Evolutionary conservation across 2,797 vertebrate genomes (phyloP).

Genomic region (Coreius guichenoti): DNA sequence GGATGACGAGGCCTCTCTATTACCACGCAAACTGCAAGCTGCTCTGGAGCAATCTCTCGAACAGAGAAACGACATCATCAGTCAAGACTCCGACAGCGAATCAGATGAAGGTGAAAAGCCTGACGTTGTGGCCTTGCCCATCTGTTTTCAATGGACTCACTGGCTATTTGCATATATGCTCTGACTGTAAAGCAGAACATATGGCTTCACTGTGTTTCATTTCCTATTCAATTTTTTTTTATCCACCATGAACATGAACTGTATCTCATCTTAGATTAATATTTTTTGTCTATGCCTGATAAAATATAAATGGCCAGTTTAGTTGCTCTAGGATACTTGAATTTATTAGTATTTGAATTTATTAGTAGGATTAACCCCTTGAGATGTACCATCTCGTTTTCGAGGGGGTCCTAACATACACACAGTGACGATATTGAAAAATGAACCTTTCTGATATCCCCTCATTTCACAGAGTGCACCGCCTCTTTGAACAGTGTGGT

Average conservation of each 20-base stretch:
- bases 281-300: conserved; percentile 11
- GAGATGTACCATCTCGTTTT: too few species aligned
- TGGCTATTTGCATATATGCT: neutral
- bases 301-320: neutral
- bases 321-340: neutral
- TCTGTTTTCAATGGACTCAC: conserved; percentile 21
- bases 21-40: conserved; percentile 96
- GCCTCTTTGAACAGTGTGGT: conserved; percentile 94
- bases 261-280: neutral
- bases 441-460: neutral
- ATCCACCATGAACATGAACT: conserved; percentile 1
- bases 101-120: conserved; percentile 92
- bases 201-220: conserved; percentile 12
- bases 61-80: conserved; percentile 95
- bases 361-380: too few species aligned
- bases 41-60: conserved; percentile 97
- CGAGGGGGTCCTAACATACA: too few species aligned
- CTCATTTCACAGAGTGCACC: conserved; percentile 86
- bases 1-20: conserved; percentile 95
- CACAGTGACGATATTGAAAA: neutral
- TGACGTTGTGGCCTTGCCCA: conserved; percentile 30
- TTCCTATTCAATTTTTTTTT: neutral
- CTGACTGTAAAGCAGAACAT: conserved; percentile 20
- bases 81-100: conserved; percentile 97
- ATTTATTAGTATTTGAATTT: too few species aligned